Base-by-base conservation (phyloP, 2,888 invertebrate genomes). In the Caenorhabditis sinica region DNA sequence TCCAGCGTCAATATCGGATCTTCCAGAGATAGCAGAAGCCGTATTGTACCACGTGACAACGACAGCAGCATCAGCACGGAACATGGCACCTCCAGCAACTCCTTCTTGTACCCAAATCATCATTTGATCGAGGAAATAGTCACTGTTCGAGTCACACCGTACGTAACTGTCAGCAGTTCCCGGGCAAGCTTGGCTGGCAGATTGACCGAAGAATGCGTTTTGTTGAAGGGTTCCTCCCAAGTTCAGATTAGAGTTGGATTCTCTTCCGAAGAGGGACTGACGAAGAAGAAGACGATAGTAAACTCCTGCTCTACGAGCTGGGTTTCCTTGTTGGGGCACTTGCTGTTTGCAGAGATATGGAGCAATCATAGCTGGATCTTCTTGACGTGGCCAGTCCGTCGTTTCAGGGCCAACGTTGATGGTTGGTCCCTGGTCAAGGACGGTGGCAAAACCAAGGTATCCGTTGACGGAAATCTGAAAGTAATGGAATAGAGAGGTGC, bases 41-140 rank as follows among this genome's bases (percentile, higher is more conserved):
- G 97, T 95, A 93, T 98, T 97, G 93, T 96, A 96, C 98, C 98
- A 98, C 0, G 98, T 98, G 75, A 96, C 95, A 83, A 97, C 96
- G 81, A 96, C 94, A 3, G 95, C 96, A 92, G 97, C 97, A 93
- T 97, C 96, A 0, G 98, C 97, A 88, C 95, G 95, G 94, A 98
- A 98, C 2, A 96, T 95, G 58, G 96, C 96, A 0, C 97, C 95
- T 0, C 98, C 97, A 17, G 93, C 96, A 28, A 97, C 96, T 13
- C 97, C 97, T 89, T 96, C 95, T 73, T 81, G 84, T 6, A 85
- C 49, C 90, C 90, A 90, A 51, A 88, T 76, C 91, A 92, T 91
- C 92, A 92, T 92, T 58, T 90, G 87, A 83, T 92, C 92, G n/a
- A 92, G 82, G 87, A 92, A 92, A 71, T 88, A 90, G 77, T 92